These are phyloP conservation scores for Nycticryphes semicollaris DNA, from an alignment of 2,113 vertebrate species.

Conservation along the genomic window DNA sequence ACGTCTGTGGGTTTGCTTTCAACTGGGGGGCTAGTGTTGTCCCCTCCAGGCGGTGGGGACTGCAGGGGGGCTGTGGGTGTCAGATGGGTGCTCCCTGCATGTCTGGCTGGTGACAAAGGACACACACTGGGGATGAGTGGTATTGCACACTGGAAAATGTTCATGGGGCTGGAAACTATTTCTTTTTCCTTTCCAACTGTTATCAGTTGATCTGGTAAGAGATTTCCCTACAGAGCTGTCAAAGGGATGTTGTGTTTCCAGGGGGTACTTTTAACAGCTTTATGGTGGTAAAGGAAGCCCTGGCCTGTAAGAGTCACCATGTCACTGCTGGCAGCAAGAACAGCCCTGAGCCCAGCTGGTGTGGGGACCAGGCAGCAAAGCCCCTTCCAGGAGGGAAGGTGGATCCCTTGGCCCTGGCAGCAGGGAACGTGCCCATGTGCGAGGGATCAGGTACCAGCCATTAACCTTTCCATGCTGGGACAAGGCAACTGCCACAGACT, in stretches of 20 bases:
- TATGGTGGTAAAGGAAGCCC: background rate
- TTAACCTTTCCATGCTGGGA: fast-evolving
- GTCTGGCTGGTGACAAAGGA: background rate
- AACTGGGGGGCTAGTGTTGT: fast-evolving
- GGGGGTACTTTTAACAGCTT: background rate
- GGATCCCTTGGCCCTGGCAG: background rate
- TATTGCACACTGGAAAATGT: background rate
- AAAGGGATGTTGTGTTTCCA: background rate
- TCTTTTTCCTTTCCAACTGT: background rate
- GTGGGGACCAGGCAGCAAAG: background rate
- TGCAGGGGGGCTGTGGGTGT: fast-evolving
- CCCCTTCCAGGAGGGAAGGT: background rate
- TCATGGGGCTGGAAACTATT: fast-evolving
- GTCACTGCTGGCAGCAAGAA: fast-evolving
- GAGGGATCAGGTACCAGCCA: background rate
- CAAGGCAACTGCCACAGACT: background rate
- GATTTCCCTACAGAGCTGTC: background rate
- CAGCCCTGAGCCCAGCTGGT: background rate
- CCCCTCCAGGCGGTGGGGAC: fast-evolving
- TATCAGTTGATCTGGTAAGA: background rate
- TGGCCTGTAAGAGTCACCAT: background rate
- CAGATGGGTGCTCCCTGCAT: fast-evolving
- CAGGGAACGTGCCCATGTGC: fast-evolving
- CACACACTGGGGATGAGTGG: fast-evolving
- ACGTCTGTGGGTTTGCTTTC: background rate